Conservation (phyloP, 2,113 vertebrate species). For the Carassius auratus region DNA sequence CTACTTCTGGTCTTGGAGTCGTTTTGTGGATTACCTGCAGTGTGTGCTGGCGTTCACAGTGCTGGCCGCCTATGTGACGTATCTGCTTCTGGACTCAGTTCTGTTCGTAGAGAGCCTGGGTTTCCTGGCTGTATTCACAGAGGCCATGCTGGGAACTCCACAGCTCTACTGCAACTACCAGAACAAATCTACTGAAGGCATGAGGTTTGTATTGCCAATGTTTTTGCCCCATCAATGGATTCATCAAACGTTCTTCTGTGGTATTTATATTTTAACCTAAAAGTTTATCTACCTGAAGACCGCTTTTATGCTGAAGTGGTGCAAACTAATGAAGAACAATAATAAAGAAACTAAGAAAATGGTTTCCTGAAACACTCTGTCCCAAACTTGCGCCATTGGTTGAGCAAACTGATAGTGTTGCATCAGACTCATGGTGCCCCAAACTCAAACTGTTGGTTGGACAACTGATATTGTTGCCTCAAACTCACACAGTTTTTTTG, state of each 20-base stretch:
- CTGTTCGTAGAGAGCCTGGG: conserved; percentile 92
- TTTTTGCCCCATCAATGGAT: neutral
- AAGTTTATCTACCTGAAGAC: neutral
- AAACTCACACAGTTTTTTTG: no score
- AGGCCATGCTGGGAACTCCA: conserved; percentile 92
- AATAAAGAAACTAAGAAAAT: no score
- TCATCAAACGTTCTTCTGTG: neutral
- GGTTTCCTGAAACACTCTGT: no score
- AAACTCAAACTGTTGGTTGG: no score
- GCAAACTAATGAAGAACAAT: no score
- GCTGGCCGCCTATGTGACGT: conserved; percentile 87
- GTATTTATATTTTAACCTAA: neutral
- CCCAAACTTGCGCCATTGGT: no score
- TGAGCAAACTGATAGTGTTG: no score
- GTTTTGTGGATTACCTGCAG: conserved; percentile 91
- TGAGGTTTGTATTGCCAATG: conserved; percentile 81
- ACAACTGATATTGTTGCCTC: no score
- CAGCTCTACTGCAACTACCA: conserved; percentile 93
- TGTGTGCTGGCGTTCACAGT: conserved; percentile 90
- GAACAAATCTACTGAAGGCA: conserved; percentile 94
- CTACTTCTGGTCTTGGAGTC: conserved; percentile 95
- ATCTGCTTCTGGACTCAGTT: conserved; percentile 88
- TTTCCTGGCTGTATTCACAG: conserved; percentile 92
- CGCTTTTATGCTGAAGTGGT: no score
- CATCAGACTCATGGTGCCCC: no score